Evolutionary conservation across 2,797 vertebrate genomes (phyloP), one percentile per base, ranked within the genome.

Genomic region (Naso thynnoides): DNA sequence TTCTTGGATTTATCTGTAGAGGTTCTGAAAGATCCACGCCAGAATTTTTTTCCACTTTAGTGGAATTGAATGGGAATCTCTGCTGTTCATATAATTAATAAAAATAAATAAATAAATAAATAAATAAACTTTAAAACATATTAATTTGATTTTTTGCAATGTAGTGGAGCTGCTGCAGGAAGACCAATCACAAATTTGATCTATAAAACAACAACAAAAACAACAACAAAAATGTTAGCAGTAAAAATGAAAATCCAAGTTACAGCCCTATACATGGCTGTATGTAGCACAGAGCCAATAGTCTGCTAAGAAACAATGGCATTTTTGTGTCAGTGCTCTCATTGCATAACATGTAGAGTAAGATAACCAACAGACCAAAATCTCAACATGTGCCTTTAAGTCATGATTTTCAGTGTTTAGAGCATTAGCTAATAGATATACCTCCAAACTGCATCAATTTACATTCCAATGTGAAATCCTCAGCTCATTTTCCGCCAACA

Each of bases 391-490:
- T 26, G 52, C 2, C 16, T 61, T 38, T 45, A 47, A 44, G 24
- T 15, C 56, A n/a, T 38, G 11, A 31, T 70, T 54, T 45, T 55
- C 42, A 49, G 36, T 71, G n/a, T 81, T 82, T 55, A 59, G 18
- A 64, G 54, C 54, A 77, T 73, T 44, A 53, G 42, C 56, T 66
- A 44, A 76, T 78, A 52, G 48, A 63, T 54, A 63, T 68, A 27
- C 57, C 49, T 54, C 29, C 60, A 67, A 83, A 67, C 55, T 61
- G 61, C 42, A 58, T 63, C 39, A 15, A 77, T 81, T 81, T 82
- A 78, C 69, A 79, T 79, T 79, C 70, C 64, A 70, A 27, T 73
- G 65, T 49, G 21, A 78, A 80, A 81, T 82, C 67, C 65, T 73
- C 50, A 38, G 24, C 50, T 68, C 47, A 41, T 76, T 83, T 61